Conservation (phyloP, 2,888 invertebrate species). For the Heteromurus nitidus region DNA sequence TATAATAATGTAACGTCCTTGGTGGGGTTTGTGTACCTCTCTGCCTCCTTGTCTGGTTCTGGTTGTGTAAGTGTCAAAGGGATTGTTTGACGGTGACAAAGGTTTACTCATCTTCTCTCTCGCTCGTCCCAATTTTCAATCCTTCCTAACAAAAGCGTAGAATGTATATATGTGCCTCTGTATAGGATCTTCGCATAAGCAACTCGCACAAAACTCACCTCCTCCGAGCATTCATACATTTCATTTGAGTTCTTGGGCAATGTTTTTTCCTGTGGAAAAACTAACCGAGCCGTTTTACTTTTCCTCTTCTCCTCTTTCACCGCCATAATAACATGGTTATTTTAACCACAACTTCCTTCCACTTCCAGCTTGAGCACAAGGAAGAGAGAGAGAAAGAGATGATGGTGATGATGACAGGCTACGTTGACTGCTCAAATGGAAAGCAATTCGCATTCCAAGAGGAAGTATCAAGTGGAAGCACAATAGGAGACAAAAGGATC, state of each 20-base stretch:
- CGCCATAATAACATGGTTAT: conserved; percentile 10
- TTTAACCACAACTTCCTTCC: neutral
- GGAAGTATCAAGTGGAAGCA: conserved; percentile 11
- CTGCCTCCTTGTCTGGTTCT: neutral
- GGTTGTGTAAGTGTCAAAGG: conserved; percentile 3
- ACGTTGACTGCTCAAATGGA: conserved; percentile 12
- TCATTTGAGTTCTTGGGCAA: too few relatives aligned
- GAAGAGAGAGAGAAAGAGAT: neutral
- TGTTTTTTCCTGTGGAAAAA: too few relatives aligned
- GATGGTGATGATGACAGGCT: conserved; percentile 19
- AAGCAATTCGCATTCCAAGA: conserved; percentile 1
- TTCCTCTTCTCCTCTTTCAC: too few relatives aligned
- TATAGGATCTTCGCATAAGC: too few relatives aligned
- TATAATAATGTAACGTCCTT: too few relatives aligned
- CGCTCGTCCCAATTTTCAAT: conserved; percentile 9
- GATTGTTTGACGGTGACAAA: conserved; percentile 30
- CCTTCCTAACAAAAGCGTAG: too few relatives aligned
- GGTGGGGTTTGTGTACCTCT: neutral
- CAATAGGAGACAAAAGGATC: neutral
- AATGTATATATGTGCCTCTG: too few relatives aligned
- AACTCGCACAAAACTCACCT: too few relatives aligned
- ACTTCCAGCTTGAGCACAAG: neutral
- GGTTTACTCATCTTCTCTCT: conserved; percentile 5
- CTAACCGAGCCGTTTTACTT: neutral
- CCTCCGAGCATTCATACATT: too few relatives aligned